Evolutionary conservation across 2,888 invertebrate genomes (phyloP).

Genomic region (Sminthurinus aureus): DNA sequence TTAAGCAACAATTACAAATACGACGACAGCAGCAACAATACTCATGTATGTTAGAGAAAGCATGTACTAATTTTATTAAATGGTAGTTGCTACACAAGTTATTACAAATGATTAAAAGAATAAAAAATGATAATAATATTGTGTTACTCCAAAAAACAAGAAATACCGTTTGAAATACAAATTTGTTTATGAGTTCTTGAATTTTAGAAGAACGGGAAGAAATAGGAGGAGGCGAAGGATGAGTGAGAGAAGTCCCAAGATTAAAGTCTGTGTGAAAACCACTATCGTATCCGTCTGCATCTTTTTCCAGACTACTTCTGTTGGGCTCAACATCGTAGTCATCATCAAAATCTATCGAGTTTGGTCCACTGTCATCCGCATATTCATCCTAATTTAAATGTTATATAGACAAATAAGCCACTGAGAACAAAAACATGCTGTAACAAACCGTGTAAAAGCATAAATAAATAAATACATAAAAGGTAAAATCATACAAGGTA

Average conservation of each 20-base stretch:
- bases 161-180: background rate
- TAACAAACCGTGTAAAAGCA: slow-evolving; percentile 36
- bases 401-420: slow-evolving; percentile 29
- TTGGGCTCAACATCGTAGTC: slow-evolving; percentile 47
- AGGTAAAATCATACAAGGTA: background rate
- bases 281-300: slow-evolving; percentile 55
- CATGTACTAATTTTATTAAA: background rate
- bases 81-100: background rate
- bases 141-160: background rate
- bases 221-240: slow-evolving; percentile 52
- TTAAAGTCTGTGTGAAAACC: slow-evolving; percentile 58
- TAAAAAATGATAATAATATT: background rate
- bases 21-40: too few species aligned
- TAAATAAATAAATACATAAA: slow-evolving; percentile 60
- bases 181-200: slow-evolving; percentile 51
- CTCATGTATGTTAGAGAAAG: background rate
- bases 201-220: slow-evolving; percentile 57
- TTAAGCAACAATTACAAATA: background rate
- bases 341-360: slow-evolving; percentile 41
- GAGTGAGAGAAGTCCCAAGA: slow-evolving; percentile 48
- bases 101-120: background rate
- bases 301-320: slow-evolving; percentile 33
- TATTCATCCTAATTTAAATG: slow-evolving; percentile 31
- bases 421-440: slow-evolving; percentile 23
- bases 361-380: slow-evolving; percentile 44